Evolutionary conservation across 2,888 invertebrate genomes (phyloP).

Genomic region (Penaeus monodon): DNA sequence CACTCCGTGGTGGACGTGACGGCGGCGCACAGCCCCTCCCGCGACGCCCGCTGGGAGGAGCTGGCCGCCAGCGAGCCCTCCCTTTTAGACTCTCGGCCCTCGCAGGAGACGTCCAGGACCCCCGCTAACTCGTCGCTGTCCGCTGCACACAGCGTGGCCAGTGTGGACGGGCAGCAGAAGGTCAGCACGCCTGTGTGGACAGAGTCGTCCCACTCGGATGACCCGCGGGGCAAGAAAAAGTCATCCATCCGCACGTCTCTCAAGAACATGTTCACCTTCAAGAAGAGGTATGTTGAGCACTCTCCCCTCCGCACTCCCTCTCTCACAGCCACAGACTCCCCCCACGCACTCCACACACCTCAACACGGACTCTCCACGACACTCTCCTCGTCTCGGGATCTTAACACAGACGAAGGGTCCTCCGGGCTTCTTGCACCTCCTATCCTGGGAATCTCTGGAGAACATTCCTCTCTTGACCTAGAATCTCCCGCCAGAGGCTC

Average conservation of each 20-base stretch:
- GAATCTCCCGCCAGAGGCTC: no score
- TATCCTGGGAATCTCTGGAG: no score
- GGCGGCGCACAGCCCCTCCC: slow-evolving; percentile 23
- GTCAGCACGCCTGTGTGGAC: slow-evolving; percentile 18
- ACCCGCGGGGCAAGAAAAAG: slow-evolving; percentile 50
- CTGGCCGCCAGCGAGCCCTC: slow-evolving; percentile 56
- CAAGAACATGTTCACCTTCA: slow-evolving; percentile 64
- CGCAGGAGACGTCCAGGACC: slow-evolving; percentile 9
- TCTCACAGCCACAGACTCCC: neutral
- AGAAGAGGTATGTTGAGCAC: slow-evolving; percentile 56
- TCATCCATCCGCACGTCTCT: slow-evolving; percentile 53
- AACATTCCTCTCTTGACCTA: no score
- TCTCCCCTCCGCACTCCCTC: no score
- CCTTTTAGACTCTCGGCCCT: slow-evolving; percentile 34
- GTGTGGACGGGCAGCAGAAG: slow-evolving; percentile 39
- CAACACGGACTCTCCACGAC: no score
- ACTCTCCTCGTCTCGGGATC: no score
- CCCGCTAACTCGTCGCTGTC: slow-evolving; percentile 24
- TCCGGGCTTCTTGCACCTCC: no score
- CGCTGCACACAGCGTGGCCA: slow-evolving; percentile 30
- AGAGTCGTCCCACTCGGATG: slow-evolving; percentile 10
- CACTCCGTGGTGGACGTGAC: slow-evolving; percentile 51
- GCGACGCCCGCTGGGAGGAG: slow-evolving; percentile 49
- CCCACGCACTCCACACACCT: neutral
- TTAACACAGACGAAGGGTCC: no score